Percentiles rank a stretch among this genome's conserved stretches.
Evolutionary conservation across 2,113 vertebrate genomes (phyloP).

Genomic region (Onychorhynchus coronatus): DNA sequence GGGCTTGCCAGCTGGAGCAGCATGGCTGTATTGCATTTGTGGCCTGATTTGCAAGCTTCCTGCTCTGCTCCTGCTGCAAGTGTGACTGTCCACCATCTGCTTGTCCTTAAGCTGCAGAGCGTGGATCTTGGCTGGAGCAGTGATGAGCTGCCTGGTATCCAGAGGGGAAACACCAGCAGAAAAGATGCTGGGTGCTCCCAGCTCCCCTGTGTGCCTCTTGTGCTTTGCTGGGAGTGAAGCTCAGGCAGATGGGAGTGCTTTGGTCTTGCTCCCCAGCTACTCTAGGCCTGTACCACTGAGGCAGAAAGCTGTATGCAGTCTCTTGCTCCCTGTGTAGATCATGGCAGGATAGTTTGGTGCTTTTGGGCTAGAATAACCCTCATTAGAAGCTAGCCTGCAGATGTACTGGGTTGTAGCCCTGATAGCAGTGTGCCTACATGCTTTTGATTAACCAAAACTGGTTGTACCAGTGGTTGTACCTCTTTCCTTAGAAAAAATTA

Average conservation of each 20-base stretch:
- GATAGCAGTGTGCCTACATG: neutral
- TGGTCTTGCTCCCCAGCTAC: neutral
- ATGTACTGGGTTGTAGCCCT: neutral
- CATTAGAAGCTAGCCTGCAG: neutral
- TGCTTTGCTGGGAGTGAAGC: neutral
- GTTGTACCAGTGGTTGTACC: neutral
- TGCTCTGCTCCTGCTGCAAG: neutral
- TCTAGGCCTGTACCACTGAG: neutral
- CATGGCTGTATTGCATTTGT: rapidly evolving
- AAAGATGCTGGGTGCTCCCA: neutral
- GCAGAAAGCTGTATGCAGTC: neutral
- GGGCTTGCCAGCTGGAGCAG: neutral
- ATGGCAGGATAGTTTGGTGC: neutral
- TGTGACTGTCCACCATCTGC: neutral
- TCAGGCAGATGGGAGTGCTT: neutral
- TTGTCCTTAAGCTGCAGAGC: neutral
- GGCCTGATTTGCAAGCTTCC: neutral
- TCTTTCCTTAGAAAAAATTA: neutral
- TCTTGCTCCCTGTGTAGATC: neutral
- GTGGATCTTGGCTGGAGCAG: neutral
- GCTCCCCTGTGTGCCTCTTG: neutral
- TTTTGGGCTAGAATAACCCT: neutral
- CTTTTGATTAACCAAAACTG: neutral
- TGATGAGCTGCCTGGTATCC: neutral
- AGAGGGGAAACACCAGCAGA: neutral